These are phyloP conservation scores for Papilio glaucus DNA, from an alignment of 1,140 invertebrate genomes.

Conservation along the genomic window DNA sequence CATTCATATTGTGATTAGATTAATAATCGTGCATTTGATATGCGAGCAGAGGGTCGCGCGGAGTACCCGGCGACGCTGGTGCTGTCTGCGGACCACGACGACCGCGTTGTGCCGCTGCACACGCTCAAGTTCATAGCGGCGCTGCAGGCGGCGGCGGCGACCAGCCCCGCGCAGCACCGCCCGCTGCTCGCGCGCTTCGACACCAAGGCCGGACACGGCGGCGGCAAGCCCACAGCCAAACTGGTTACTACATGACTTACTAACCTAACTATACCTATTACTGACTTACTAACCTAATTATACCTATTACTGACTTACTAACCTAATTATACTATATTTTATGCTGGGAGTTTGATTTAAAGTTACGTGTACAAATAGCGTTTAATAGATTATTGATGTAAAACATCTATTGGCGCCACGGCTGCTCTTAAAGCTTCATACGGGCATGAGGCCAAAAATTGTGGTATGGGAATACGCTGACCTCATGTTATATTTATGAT, in stretches of 20 bases:
- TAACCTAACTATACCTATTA: not conserved
- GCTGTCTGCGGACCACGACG: conserved; percentile 98
- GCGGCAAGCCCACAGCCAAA: conserved; percentile 97
- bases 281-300: conserved; percentile 38
- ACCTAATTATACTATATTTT: too few species aligned
- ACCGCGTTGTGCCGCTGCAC: conserved; percentile 97
- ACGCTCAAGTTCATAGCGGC: conserved; percentile 97
- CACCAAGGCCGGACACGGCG: conserved; percentile 97
- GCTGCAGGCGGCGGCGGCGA: conserved; percentile 91
- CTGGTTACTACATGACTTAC: conserved; percentile 67
- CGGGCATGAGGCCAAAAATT: too few species aligned
- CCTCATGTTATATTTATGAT: too few species aligned
- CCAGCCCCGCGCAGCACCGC: conserved; percentile 89
- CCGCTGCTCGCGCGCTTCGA: conserved; percentile 96
- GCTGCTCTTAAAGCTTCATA: too few species aligned
- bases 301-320: too few species aligned
- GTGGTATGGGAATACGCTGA: too few species aligned
- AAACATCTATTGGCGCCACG: too few species aligned
- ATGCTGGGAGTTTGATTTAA: too few species aligned
- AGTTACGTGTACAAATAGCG: too few species aligned
- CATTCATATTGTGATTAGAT: too few species aligned
- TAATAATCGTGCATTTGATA: too few species aligned
- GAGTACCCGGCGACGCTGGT: conserved; percentile 97
- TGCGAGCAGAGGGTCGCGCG: conserved; percentile 49
- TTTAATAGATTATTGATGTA: too few species aligned